Evolutionary conservation across 1,140 invertebrate species (phyloP).

Genomic region (Rhopalosiphum padi): DNA sequence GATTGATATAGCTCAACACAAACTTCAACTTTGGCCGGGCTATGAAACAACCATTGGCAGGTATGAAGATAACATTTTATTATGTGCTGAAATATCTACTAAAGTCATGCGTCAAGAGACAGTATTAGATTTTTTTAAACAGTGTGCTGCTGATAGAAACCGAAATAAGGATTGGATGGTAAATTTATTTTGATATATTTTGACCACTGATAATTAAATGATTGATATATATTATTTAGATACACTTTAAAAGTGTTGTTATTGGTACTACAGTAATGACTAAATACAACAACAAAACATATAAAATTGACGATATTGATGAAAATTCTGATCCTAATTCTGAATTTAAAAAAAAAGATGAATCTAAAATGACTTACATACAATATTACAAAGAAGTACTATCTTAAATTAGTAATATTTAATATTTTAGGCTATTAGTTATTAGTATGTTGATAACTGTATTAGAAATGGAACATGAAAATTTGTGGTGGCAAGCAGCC

Average conservation of each 20-base stretch:
- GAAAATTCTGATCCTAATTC: conserved; percentile 68
- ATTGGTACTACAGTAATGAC: conserved; percentile 75
- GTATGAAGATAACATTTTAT: conserved; percentile 74
- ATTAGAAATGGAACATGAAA: conserved; percentile 54
- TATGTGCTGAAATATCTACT: conserved; percentile 78
- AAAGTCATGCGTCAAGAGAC: conserved; percentile 75
- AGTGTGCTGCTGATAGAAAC: conserved; percentile 63
- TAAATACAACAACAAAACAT: conserved; percentile 80
- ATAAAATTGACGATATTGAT: conserved; percentile 82
- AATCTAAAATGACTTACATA: conserved; percentile 62
- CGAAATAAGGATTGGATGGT: conserved; percentile 60
- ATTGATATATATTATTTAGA: conserved; percentile 40
- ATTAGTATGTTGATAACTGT: neutral
- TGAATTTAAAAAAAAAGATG: conserved; percentile 72
- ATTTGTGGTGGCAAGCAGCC: conserved; percentile 55
- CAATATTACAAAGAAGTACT: conserved; percentile 51
- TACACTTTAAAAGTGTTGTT: conserved; percentile 49
- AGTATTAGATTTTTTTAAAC: conserved; percentile 67
- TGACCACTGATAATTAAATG: too few relatives aligned
- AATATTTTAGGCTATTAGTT: too few relatives aligned
- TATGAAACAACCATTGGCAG: conserved; percentile 81
- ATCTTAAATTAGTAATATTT: too few relatives aligned
- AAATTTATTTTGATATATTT: neutral
- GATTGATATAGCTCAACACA: conserved; percentile 64
- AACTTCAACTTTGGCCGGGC: conserved; percentile 78